Base-by-base conservation (phyloP, 2,113 vertebrate genomes). In the Elephantulus edwardii region DNA sequence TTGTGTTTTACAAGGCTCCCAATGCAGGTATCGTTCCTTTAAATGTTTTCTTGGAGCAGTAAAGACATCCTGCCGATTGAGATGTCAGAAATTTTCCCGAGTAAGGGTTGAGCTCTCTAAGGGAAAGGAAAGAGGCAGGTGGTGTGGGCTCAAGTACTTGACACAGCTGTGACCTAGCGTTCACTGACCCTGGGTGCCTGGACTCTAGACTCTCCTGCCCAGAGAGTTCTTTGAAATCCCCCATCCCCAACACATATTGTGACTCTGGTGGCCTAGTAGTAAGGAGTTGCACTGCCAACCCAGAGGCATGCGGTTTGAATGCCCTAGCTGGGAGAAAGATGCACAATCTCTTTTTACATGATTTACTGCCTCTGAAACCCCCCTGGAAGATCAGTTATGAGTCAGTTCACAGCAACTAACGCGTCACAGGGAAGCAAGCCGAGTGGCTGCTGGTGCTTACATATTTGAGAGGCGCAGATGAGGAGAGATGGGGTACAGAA, bases 401-500 rank as follows among this genome's bases (percentile, higher is more conserved):
- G n/a, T n/a, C n/a, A n/a, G n/a, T n/a, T n/a, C n/a, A n/a, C n/a
- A n/a, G n/a, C n/a, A n/a, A n/a, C n/a, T n/a, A 50, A 16, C 0
- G 46, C 3, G 2, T 68, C n/a, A 10, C 0, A 24, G 5, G 33
- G 38, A 70, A 60, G 33, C 76, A 56, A 52, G 52, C 58, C 22
- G 17, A 68, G 50, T 5, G 33, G 33, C 30, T 17, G 1, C 1
- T 1, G 24, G 16, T 5, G n/a, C 6, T 58, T 13, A 14, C 14
- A 14, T 1, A 16, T 60, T 71, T n/a, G 50, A 2, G 5, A 46
- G 46, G 33, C 1, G 0, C 8, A 6, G 66, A 11, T 2, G 6
- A 28, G 3, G 24, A 5, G 0, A 4, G n/a, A 1, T 58, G 38
- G 14, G 16, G 14, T 19, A 71, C 5, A 4, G 91, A n/a, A 26